Evolutionary conservation across 2,113 vertebrate genomes (phyloP), one percentile per base, ranked within the genome.

Genomic region (Lutjanus erythropterus): DNA sequence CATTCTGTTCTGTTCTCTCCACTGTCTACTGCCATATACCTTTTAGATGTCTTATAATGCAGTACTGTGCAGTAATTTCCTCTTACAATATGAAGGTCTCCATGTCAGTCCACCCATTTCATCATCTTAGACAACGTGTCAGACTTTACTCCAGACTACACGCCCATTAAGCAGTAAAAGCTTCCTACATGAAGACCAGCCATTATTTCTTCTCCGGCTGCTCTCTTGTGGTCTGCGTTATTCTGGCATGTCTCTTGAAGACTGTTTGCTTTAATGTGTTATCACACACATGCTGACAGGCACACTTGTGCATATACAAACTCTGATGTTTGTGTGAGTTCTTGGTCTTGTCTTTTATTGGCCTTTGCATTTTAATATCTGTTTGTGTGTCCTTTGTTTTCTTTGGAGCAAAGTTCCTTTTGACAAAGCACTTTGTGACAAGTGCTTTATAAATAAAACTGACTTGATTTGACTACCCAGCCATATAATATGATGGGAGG

Each of bases 371-470:
- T 39, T 75, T 35, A 65, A 52, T 77, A 69, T 81, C n/a, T 62
- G 53, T 72, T 81, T 72, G 27, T 44, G 52, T 89, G 50, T 66
- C 46, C 33, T 78, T 78, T 46, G 42, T 84, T 88, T 83, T 71
- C 61, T 84, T 73, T 52, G 12, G 62, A 64, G 64, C 59, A 55
- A 73, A 56, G 42, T 23, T 52, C 42, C 75, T 79, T 74, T 47
- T 62, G 81, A 84, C 53, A 67, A 66, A 83, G 69, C 61, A 55
- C 59, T 71, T 52, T 81, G 71, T 76, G 84, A 84, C 71, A 81
- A 84, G 80, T 52, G 35, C 67, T 83, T 76, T 58, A 61, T 64
- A 86, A 87, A 85, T 83, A 84, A 88, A 84, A 67, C 56, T 64
- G 55, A 83, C 58, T 86, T 77, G 79, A 85, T 76, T 85, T 71